Conservation (phyloP, 2,888 invertebrate species). For the Aplocera efformata region DNA sequence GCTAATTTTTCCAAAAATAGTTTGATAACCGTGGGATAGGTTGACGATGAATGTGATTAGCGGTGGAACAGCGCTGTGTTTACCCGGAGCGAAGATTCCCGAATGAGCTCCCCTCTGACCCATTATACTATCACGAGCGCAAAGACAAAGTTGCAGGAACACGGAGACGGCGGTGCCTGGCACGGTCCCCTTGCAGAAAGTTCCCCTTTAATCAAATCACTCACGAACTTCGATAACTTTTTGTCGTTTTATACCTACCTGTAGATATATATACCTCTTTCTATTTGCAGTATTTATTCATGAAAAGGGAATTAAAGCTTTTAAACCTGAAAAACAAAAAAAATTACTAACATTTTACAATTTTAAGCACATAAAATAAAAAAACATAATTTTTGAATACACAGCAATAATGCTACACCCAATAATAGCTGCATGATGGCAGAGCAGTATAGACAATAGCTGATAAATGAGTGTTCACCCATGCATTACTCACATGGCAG, state of each 20-base stretch:
- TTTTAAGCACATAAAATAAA: no score
- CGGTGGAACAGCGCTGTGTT: constrained; percentile 30
- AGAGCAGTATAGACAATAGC: constrained; percentile 1
- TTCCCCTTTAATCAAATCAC: constrained; percentile 38
- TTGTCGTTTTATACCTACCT: not conserved
- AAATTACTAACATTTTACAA: no score
- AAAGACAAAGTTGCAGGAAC: constrained; percentile 49
- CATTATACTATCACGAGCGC: constrained; percentile 54
- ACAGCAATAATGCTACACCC: no score
- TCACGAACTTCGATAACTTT: constrained; percentile 9
- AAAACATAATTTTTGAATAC: no score
- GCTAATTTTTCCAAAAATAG: constrained; percentile 27
- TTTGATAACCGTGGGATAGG: constrained; percentile 21
- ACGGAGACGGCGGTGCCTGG: constrained; percentile 54
- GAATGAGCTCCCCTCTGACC: constrained; percentile 50
- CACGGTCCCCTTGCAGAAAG: constrained; percentile 39
- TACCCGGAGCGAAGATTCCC: constrained; percentile 34
- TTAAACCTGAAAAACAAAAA: no score
- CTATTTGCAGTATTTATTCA: no score
- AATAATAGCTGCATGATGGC: not conserved
- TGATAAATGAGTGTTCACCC: constrained; percentile 38
- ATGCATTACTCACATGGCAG: constrained; percentile 63
- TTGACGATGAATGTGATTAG: constrained; percentile 21
- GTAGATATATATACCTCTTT: no score
- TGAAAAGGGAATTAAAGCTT: no score